phyloP scores from a whole-genome alignment of 2,888 invertebrate genomes.

The Galerucella calmariensis region DNA sequence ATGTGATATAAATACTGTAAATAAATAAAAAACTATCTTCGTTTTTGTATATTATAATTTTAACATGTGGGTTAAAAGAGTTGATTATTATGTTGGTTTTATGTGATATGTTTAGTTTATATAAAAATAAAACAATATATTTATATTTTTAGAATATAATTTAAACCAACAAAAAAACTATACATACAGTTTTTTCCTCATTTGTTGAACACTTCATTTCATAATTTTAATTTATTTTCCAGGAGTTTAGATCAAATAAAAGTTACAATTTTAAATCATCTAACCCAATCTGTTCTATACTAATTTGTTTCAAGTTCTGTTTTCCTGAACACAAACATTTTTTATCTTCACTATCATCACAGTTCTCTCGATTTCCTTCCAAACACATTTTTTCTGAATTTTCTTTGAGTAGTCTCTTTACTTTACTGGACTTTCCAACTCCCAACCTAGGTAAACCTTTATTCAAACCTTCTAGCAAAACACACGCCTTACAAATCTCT shows the following conservation, averaged over 20 bases:
- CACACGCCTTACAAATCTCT: conserved; percentile 95
- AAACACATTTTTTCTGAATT: conserved; percentile 58
- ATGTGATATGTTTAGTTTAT: background rate
- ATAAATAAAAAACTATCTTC: conserved; percentile 5
- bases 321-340: conserved; percentile 40
- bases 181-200: no score
- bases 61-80: background rate
- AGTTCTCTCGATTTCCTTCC: conserved; percentile 8
- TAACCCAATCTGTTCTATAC: conserved; percentile 29
- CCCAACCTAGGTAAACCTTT: conserved; percentile 90
- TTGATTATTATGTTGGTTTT: conserved; percentile 10
- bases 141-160: background rate
- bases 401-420: conserved; percentile 73
- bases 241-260: conserved; percentile 14
- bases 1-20: conserved; percentile 70
- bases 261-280: conserved; percentile 37
- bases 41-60: background rate
- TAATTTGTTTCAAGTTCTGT: conserved; percentile 33
- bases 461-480: conserved; percentile 94
- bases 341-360: conserved; percentile 30
- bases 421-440: conserved; percentile 89
- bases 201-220: no score
- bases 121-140: conserved; percentile 1
- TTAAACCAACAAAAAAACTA: no score
- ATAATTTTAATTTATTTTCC: no score